These are phyloP conservation scores for Clamator glandarius DNA, from an alignment of 2,797 vertebrate species.

Conservation along the genomic window DNA sequence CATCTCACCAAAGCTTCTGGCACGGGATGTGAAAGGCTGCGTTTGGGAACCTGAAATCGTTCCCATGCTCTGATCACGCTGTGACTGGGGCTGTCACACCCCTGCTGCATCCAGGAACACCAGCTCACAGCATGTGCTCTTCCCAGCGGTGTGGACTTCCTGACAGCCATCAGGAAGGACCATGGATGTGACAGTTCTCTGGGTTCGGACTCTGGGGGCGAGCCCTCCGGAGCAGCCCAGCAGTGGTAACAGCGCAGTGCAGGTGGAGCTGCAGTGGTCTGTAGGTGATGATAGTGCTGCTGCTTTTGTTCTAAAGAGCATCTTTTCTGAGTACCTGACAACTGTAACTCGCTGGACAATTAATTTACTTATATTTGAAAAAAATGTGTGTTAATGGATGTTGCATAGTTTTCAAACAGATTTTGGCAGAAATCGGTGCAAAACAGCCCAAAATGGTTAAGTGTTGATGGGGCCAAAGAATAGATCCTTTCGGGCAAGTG, in stretches of 20 bases:
- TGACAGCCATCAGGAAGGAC: neutral
- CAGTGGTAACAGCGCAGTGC: neutral
- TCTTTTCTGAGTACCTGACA: neutral
- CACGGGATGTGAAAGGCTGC: neutral
- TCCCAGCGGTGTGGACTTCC: neutral
- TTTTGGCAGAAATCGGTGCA: neutral
- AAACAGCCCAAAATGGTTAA: neutral
- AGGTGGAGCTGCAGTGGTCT: neutral
- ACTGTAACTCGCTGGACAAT: neutral
- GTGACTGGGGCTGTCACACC: neutral
- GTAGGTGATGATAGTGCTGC: neutral
- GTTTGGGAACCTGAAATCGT: neutral
- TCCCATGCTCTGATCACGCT: neutral
- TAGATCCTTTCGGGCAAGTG: neutral
- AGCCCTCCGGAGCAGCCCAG: neutral
- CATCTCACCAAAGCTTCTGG: neutral
- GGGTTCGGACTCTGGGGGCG: neutral
- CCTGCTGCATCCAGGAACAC: neutral
- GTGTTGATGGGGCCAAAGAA: neutral
- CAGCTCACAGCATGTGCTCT: neutral
- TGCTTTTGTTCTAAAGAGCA: neutral
- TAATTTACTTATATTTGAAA: neutral
- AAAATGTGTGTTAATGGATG: neutral
- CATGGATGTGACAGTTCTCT: neutral
- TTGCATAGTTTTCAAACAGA: neutral